Base-by-base conservation (phyloP, 2,888 invertebrate genomes). In the Xestoiulus laeticollis region DNA sequence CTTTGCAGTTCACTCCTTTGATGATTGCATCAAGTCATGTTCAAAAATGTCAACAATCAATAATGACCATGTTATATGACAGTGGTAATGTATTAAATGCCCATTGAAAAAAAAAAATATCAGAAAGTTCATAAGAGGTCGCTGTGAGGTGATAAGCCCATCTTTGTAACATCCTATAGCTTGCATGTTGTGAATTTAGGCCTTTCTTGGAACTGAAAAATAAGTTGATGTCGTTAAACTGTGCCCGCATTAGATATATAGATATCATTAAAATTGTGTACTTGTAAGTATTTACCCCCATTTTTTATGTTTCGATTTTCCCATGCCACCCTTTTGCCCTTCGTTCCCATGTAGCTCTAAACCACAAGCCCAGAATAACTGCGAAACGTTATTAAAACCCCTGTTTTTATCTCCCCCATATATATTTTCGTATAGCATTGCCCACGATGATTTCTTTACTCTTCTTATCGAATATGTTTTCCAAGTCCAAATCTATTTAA, bases 401-500 rank as follows among this genome's bases (percentile, higher is more conserved):
- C 30, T 30, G 78, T 32, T 78, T 68, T 78, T 78, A 78, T 78
- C 78, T 78, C 78, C 78, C 78, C 78, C 78, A 68, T 10, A n/a
- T n/a, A n/a, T 26, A 26, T 19, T 16, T 68, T 12, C 26, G 68
- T 26, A n/a, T n/a, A n/a, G 68, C 68, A 78, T 32, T 78, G 78
- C 14, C 68, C 48, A 78, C 30, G 26, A 16, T 78, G 78, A 78
- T 78, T 78, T 78, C 78, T 78, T 78, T 78, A 32, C 78, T 78
- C 78, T 78, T 78, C 78, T 78, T 78, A 78, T 78, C 78, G 78
- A 78, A 78, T 78, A 30, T 78, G 78, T 78, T 78, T 78, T 78
- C 78, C 78, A 30, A 78, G 78, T 78, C 78, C 78, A 78, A 78
- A 78, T 78, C 78, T 78, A 78, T 78, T 78, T 78, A 78, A 78